Conservation (phyloP, 2,113 vertebrate genomes). For the Dasyurus viverrinus region DNA sequence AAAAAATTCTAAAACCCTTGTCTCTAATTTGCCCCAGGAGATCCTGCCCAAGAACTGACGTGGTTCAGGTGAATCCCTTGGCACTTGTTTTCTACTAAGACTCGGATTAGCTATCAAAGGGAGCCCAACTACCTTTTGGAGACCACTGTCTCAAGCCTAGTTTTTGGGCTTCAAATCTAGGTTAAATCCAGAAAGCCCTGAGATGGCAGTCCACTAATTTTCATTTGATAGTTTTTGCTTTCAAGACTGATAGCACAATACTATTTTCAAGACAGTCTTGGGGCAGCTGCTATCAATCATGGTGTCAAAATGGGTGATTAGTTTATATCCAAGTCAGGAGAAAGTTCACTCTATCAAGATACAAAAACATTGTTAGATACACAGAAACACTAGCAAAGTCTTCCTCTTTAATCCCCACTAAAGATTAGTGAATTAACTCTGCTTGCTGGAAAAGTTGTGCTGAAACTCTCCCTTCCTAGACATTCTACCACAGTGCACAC, state of each 20-base stretch:
- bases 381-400: background rate
- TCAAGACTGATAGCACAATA: background rate
- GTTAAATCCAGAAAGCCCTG: background rate
- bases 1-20: background rate
- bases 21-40: background rate
- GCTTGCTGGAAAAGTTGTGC: background rate
- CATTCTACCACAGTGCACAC: background rate
- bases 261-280: background rate
- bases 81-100: background rate
- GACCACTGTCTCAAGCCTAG: background rate
- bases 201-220: background rate
- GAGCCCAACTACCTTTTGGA: background rate
- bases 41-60: background rate
- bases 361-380: background rate
- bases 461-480: background rate
- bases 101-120: background rate
- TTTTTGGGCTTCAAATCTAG: background rate
- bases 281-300: background rate
- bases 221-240: background rate
- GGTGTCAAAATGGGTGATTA: background rate
- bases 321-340: background rate
- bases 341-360: background rate
- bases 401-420: background rate
- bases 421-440: background rate
- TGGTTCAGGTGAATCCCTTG: background rate